These are phyloP conservation scores for Galendromus occidentalis DNA, from an alignment of 1,140 invertebrate species.

Conservation along the genomic window DNA sequence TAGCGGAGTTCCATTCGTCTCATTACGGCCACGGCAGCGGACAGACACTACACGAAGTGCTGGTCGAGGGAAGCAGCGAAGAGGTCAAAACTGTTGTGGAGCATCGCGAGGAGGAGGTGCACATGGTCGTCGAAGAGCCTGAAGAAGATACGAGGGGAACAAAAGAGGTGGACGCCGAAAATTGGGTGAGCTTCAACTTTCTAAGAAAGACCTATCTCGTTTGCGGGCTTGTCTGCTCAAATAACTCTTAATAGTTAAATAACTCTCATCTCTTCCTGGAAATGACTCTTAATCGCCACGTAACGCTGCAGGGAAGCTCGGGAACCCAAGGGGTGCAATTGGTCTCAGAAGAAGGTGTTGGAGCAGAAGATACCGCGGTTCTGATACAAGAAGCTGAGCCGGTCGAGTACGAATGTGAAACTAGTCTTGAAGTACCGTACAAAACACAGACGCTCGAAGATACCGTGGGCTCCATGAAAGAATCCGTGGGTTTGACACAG, in stretches of 20 bases:
- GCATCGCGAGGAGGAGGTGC: not conserved
- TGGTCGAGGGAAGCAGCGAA: not conserved
- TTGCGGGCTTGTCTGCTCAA: too few species aligned
- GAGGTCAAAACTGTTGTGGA: not conserved
- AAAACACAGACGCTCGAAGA: too few species aligned
- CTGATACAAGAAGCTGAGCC: not conserved
- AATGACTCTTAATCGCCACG: too few species aligned
- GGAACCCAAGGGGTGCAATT: not conserved
- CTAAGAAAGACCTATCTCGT: too few species aligned
- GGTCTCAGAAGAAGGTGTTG: not conserved
- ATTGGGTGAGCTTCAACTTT: too few species aligned
- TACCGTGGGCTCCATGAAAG: not conserved
- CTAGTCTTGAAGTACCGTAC: too few species aligned
- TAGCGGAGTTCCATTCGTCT: not conserved
- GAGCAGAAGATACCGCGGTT: not conserved
- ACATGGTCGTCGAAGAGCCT: not conserved
- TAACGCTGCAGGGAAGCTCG: too few species aligned
- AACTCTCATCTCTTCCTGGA: too few species aligned
- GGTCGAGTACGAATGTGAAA: too few species aligned
- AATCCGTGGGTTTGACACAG: not conserved
- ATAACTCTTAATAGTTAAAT: too few species aligned
- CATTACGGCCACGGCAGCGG: not conserved
- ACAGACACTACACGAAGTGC: not conserved
- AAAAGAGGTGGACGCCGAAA: too few species aligned
- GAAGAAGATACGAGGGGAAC: too few species aligned